Base-by-base conservation (phyloP, 2,113 vertebrate species). In the Heterotilapia buettikoferi region DNA sequence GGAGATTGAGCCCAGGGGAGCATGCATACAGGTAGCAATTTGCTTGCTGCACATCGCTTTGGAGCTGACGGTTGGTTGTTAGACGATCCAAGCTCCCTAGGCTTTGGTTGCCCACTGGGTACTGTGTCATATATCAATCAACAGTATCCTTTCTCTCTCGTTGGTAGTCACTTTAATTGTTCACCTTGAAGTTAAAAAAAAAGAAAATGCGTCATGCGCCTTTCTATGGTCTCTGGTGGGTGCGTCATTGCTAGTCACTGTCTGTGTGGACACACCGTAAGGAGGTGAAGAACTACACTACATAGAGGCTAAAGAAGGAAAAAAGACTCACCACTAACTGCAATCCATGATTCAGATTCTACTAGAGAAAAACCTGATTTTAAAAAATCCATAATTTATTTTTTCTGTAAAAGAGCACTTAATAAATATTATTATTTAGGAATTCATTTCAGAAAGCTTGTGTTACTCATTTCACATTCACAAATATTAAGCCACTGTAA, bases 311-410 rank as follows among this genome's bases (percentile, higher is more conserved):
- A 76, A 19, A 29, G 0, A 18, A 26, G 5, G 9, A 47, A 73
- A 47, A 50, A 50, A 47, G 14, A 50, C 9, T 36, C 43, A 3
- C 5, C 24, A 12, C 43, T 26, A 78, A 47, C 71, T 50, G 24
- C 71, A 12, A 19, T 50, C 71, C 21, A 31, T 4, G 6, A 47
- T 47, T 47, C 24, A 47, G 43, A 76, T 6, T 76, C 40, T 36
- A 29, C 8, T 19, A 18, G 43, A 76, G 16, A 50, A 47, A 19
- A 45, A 29, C 21, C 6, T 11, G 40, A 47, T 76, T 47, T 26
- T 0, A 47, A 47, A 19, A 50, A 50, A 47, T 19, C 43, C 9
- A 47, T 0, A 0, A 29, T 29, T 18, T 2, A 2, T 19, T 29
- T 19, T 26, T 47, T 76, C 16, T 76, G 13, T 73, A 26, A 18